These are phyloP conservation scores for Falco naumanni DNA, from an alignment of 2,797 vertebrate species.

Conservation along the genomic window DNA sequence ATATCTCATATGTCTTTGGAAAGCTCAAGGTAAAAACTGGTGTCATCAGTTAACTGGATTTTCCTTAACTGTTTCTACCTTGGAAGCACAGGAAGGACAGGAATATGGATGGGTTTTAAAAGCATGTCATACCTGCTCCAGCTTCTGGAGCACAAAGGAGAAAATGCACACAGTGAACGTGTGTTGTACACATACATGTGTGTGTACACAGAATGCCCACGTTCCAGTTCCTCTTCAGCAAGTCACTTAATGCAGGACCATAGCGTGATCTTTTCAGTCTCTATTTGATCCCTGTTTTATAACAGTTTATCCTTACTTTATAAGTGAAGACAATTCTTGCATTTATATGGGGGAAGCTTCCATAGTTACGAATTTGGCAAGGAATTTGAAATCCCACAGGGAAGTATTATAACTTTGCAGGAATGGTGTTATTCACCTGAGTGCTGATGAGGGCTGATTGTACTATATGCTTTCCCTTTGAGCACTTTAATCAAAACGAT, in stretches of 20 bases:
- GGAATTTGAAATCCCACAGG: neutral
- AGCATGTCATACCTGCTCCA: neutral
- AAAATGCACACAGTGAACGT: neutral
- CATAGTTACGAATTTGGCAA: neutral
- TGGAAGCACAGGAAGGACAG: neutral
- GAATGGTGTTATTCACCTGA: neutral
- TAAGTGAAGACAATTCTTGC: neutral
- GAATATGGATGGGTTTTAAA: neutral
- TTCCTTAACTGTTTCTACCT: neutral
- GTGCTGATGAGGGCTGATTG: neutral
- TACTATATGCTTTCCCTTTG: neutral
- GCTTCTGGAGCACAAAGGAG: neutral
- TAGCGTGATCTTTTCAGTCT: neutral
- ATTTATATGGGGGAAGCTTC: neutral
- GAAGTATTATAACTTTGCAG: neutral
- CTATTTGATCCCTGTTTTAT: neutral
- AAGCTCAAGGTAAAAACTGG: neutral
- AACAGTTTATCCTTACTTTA: neutral
- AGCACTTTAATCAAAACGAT: neutral
- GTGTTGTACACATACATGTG: accelerated
- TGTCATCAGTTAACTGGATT: neutral
- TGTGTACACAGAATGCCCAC: neutral
- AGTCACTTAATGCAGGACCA: neutral
- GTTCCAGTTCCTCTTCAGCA: neutral
- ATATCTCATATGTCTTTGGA: neutral